Evolutionary conservation across 2,113 vertebrate genomes (phyloP).

Genomic region (Struthio camelus): DNA sequence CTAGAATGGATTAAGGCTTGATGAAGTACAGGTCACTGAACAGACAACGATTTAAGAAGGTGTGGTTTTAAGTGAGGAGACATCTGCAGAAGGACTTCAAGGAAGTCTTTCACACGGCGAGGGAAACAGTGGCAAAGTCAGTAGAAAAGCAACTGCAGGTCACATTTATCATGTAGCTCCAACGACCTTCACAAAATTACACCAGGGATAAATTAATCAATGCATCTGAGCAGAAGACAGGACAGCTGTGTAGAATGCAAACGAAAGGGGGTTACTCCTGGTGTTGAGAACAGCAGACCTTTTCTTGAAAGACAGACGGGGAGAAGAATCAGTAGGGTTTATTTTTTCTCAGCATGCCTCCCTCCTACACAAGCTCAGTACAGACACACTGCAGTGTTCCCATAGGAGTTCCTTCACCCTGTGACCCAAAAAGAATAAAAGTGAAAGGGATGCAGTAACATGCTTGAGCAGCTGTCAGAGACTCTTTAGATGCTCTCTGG

Average conservation of each 20-base stretch:
- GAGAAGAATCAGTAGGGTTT: background rate
- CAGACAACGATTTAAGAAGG: background rate
- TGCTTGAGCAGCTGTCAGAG: background rate
- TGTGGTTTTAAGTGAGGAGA: background rate
- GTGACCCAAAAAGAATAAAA: background rate
- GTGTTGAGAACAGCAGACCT: background rate
- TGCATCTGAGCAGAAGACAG: background rate
- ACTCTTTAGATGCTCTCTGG: rapidly evolving
- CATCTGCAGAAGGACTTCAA: background rate
- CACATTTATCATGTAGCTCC: background rate
- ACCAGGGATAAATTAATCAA: background rate
- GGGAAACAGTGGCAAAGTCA: background rate
- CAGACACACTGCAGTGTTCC: background rate
- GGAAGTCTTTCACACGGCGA: background rate
- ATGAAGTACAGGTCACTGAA: background rate
- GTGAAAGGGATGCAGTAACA: background rate
- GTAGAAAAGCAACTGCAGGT: background rate
- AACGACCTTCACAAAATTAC: rapidly evolving
- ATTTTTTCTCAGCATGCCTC: background rate
- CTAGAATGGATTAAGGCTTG: background rate
- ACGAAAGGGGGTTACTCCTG: background rate
- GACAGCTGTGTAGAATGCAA: rapidly evolving
- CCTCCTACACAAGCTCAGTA: background rate
- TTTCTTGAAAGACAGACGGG: background rate
- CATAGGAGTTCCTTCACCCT: background rate